A percentile compares a stretch with the other conserved stretches of the same genome.
Evolutionary conservation across 2,113 vertebrate species (phyloP).

Genomic region (Gymnobelideus leadbeateri): DNA sequence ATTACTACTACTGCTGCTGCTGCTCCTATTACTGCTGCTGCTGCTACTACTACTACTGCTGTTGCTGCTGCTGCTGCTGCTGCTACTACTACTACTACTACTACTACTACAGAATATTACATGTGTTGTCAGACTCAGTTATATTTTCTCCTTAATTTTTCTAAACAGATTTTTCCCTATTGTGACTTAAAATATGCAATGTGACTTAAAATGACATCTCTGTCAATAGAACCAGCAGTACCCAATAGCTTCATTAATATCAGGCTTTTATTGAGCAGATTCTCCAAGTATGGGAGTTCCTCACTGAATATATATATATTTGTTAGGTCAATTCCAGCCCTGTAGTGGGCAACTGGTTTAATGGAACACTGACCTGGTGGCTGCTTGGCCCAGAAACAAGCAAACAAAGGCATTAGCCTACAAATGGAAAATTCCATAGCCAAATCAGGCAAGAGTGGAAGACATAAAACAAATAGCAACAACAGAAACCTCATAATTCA

Average conservation of each 20-base stretch:
- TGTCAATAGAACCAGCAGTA: neutral
- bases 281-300: neutral
- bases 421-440: neutral
- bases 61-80: too few species aligned
- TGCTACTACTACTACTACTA: neutral
- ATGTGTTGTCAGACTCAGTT: neutral
- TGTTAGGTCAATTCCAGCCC: neutral
- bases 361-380: neutral
- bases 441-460: neutral
- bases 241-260: neutral
- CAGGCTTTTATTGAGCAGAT: neutral
- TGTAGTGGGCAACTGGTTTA: neutral
- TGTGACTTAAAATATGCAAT: neutral
- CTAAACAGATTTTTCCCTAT: neutral
- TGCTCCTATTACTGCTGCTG: neutral
- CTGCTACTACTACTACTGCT: too few species aligned
- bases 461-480: neutral
- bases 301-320: neutral
- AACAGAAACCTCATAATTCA: neutral
- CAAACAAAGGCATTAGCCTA: neutral
- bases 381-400: neutral
- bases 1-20: too few species aligned
- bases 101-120: neutral
- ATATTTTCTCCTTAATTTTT: neutral
- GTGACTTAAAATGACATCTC: neutral